Percentiles rank a stretch among this genome's conserved stretches.
Evolutionary conservation across 2,797 vertebrate species (phyloP).

Genomic region (Botia kubotai): DNA sequence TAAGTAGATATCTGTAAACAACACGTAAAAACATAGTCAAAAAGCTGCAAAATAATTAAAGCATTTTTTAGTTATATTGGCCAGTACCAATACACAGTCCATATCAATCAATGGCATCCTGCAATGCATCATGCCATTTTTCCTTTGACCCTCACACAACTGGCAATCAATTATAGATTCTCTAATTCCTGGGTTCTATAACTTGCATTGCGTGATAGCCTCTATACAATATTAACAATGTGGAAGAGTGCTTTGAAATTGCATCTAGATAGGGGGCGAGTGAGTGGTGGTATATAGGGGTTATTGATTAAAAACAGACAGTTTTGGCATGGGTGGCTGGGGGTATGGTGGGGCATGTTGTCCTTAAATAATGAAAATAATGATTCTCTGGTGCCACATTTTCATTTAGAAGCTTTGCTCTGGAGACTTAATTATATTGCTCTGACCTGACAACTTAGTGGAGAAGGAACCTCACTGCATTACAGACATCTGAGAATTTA

Average conservation of each 20-base stretch:
- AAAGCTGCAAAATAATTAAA: too few species aligned
- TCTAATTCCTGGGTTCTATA: slow-evolving; percentile 53
- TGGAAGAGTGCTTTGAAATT: background rate
- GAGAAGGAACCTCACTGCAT: background rate
- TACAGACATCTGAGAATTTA: background rate
- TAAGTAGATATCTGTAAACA: too few species aligned
- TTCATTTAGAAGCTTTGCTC: slow-evolving; percentile 12
- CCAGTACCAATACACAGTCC: background rate
- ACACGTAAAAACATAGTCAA: too few species aligned
- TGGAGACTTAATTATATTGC: background rate
- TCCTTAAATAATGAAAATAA: slow-evolving; percentile 25
- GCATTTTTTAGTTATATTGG: too few species aligned
- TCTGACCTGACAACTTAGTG: background rate
- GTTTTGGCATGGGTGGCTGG: background rate
- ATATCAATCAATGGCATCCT: slow-evolving; percentile 2
- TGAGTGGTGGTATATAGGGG: background rate
- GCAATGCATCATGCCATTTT: background rate
- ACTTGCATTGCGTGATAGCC: slow-evolving; percentile 68
- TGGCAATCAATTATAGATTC: slow-evolving; percentile 72
- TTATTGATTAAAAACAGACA: slow-evolving; percentile 35
- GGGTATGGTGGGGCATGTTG: slow-evolving; percentile 5
- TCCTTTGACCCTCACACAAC: slow-evolving; percentile 2
- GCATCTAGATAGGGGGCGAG: background rate
- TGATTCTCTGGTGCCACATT: background rate
- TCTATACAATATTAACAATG: slow-evolving; percentile 73